phyloP scores from a whole-genome alignment of 2,113 vertebrate genomes.

The Enhydra lutris region DNA sequence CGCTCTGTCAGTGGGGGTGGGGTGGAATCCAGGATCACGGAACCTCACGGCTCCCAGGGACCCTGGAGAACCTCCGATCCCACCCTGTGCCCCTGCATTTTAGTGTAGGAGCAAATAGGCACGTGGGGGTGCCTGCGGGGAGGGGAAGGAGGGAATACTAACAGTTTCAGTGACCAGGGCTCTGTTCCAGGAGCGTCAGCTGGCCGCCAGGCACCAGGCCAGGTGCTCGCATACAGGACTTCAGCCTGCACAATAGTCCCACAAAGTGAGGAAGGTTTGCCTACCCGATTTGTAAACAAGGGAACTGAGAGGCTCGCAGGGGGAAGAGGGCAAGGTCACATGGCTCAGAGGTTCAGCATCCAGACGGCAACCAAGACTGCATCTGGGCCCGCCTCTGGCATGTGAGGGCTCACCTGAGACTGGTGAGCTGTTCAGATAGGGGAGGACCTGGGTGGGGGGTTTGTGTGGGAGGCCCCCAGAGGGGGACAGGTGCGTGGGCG shows the following conservation, averaged over 20 bases:
- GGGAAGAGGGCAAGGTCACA: not conserved
- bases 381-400: not conserved
- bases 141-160: not conserved
- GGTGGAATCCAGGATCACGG: not conserved
- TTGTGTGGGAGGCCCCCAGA: not conserved
- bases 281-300: not conserved
- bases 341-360: not conserved
- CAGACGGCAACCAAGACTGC: not conserved
- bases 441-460: not conserved
- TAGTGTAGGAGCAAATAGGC: not conserved
- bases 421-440: not conserved
- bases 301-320: not conserved
- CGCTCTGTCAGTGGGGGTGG: not conserved
- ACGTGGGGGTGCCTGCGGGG: not conserved
- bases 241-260: not conserved
- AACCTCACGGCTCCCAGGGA: not conserved
- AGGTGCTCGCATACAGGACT: not conserved
- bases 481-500: not conserved
- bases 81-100: not conserved
- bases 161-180: not conserved
- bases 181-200: not conserved
- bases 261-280: not conserved
- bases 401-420: not conserved
- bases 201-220: not conserved
- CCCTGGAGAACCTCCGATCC: not conserved